Evolutionary conservation across 1,140 invertebrate species (phyloP), one percentile per base, ranked within the genome.

Genomic region (Musca domestica): DNA sequence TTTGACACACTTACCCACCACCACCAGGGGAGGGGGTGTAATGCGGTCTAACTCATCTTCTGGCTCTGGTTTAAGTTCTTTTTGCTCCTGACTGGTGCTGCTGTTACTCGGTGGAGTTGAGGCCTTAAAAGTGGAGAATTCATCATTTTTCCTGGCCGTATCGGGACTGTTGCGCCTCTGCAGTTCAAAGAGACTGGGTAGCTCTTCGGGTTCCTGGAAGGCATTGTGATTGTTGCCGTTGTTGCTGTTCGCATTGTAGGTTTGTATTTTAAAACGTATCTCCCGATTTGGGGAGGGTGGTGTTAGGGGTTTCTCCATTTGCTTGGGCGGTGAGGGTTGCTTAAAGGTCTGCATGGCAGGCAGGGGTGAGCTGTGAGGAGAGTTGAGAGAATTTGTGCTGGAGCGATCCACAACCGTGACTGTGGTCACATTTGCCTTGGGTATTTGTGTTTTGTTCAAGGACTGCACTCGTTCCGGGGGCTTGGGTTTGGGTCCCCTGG

Each of bases 151-250:
- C 3, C 63, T 5, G 4, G 48, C 22, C 46, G 19, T 20, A 20
- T 61, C 10, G 30, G 58, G 15, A 41, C 23, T 23, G 61, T 49
- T 65, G 12, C 83, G 78, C 75, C 89, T 89, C 10, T 88, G 88
- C 75, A 90, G 86, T 76, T 90, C 88, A 49, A 90, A 89, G 0
- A 90, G 78, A 56, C 89, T 83, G 7, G 89, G 89, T 48, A 90
- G 76, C 15, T 76, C 74, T 56, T 78, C 74, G 61, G 64, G 52
- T 65, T 71, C 70, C 7, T 58, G 61, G 23, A 67, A 67, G 5
- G 34, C 17, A 20, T 17, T 41, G 17, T 15, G 7, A 20, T 17
- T 41, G 17, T 15, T 19, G 61, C 25, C 19, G 30, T 46, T 6
- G 19, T 47, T 34, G 9, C 19, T 34, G 4, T 15, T 47, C 25